Base-by-base conservation (phyloP, 2,888 invertebrate species). In the Cyclophora punctaria region DNA sequence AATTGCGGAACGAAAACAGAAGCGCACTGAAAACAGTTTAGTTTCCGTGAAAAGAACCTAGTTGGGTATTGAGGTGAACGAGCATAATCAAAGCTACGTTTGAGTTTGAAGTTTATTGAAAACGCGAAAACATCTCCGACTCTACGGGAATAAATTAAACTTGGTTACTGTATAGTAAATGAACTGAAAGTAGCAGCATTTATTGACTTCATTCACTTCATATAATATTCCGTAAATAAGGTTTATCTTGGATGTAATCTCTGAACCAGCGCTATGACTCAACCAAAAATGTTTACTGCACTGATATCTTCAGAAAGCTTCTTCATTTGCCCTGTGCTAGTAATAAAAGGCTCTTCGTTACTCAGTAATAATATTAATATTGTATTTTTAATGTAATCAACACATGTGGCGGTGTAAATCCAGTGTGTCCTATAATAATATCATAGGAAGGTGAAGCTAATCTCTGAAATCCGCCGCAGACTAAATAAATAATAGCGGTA, bases 1-100 rank as follows among this genome's bases (percentile, higher is more conserved):
- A 85, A 88, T 87, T 86, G 84, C 83, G 76, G 74, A 75, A 76
- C 78, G 80, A 85, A 85, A 83, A 86, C 84, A 84, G 82, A 80
- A 83, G 79, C 80, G 83, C 78, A 74, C 75, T 75, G 82, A 80
- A 83, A 80, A 83, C 82, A 77, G 74, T 86, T 85, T 79, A 78
- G 78, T 80, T 83, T 69, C 70, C 62, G 67, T 80, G 78, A 83
- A 86, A 83, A 86, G 84, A 86, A 85, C 75, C 76, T 70, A 65
- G 71, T 75, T 66, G 72, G 77, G 75, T 73, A 72, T 73, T 73
- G 69, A 71, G 71, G 72, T 65, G 71, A 71, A 69, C 69, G 62
- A 66, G 70, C 67, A 69, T 70, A 69, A 69, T 69, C 66, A 72
- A 64, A 69, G 64, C 66, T 55, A 58, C 60, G 67, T 69, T 63